phyloP scores from a whole-genome alignment of 2,113 vertebrate species.

The Nannospalax galili region DNA sequence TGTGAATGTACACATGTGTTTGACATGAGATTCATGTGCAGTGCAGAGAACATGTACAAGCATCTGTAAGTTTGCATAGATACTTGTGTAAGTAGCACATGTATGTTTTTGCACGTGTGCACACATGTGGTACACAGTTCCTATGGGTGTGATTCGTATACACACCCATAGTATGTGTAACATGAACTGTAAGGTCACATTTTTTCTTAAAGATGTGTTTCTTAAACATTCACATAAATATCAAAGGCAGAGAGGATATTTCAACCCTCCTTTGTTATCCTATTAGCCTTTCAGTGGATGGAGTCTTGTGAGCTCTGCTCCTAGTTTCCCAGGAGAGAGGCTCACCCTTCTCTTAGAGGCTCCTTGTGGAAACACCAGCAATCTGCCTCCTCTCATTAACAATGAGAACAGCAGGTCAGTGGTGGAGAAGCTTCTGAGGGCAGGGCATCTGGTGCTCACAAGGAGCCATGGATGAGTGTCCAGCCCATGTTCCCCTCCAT shows the following conservation, averaged over 20 bases:
- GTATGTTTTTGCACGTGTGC: rapidly evolving
- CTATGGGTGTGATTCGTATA: not conserved
- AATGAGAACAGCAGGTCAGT: rapidly evolving
- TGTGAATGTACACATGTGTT: not conserved
- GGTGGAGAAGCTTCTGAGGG: not conserved
- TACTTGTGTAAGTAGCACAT: too few relatives aligned
- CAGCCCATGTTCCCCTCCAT: not conserved
- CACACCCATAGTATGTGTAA: rapidly evolving
- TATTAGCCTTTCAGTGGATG: too few relatives aligned
- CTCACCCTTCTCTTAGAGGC: not conserved
- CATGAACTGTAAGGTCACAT: too few relatives aligned
- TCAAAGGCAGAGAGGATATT: too few relatives aligned
- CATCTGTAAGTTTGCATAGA: too few relatives aligned
- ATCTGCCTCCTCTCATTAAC: not conserved
- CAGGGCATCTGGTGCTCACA: rapidly evolving
- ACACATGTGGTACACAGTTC: not conserved
- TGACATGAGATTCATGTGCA: too few relatives aligned
- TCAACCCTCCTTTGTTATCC: not conserved
- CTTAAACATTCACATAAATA: not conserved
- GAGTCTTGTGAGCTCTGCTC: not conserved
- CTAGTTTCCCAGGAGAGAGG: not conserved
- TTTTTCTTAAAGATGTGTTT: not conserved
- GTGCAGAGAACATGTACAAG: too few relatives aligned
- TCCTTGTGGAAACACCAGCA: not conserved
- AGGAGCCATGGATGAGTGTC: rapidly evolving